A percentile compares a stretch with the other conserved stretches of the same genome.
Conservation (phyloP, 2,797 vertebrate species). For the Cryptoblepharus egeriae region DNA sequence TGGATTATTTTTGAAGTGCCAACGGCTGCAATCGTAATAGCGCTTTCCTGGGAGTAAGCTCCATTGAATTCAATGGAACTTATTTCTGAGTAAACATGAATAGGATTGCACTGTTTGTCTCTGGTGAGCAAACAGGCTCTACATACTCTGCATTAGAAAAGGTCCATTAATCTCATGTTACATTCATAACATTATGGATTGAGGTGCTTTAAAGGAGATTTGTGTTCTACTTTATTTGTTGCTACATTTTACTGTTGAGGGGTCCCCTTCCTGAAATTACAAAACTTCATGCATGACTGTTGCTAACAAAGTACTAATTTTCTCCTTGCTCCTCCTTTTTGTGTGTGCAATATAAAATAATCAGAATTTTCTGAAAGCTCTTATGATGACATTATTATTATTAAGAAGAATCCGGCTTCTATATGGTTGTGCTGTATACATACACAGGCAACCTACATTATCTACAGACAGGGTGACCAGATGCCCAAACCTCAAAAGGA, state of each 20-base stretch:
- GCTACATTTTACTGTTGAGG: conserved; percentile 46
- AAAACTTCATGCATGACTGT: conserved; percentile 45
- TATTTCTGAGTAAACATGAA: no score
- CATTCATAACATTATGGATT: not conserved
- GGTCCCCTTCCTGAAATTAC: conserved; percentile 33
- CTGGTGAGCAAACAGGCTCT: not conserved
- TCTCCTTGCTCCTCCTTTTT: not conserved
- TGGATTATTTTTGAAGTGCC: not conserved
- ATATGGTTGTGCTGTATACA: no score
- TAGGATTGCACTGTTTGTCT: no score
- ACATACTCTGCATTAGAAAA: conserved; percentile 17
- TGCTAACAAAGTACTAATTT: conserved; percentile 40
- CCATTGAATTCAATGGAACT: no score
- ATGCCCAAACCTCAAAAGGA: no score
- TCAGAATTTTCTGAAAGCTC: conserved; percentile 23
- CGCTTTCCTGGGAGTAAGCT: no score
- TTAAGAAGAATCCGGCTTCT: no score
- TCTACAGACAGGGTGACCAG: no score
- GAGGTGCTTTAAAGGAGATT: conserved; percentile 43
- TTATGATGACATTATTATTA: not conserved
- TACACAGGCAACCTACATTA: no score
- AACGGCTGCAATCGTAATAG: no score
- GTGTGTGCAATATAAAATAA: not conserved
- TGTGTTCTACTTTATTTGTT: conserved; percentile 44
- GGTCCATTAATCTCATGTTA: conserved; percentile 29